Base-by-base conservation (phyloP, 2,888 invertebrate species). In the Dynastes tityus region DNA sequence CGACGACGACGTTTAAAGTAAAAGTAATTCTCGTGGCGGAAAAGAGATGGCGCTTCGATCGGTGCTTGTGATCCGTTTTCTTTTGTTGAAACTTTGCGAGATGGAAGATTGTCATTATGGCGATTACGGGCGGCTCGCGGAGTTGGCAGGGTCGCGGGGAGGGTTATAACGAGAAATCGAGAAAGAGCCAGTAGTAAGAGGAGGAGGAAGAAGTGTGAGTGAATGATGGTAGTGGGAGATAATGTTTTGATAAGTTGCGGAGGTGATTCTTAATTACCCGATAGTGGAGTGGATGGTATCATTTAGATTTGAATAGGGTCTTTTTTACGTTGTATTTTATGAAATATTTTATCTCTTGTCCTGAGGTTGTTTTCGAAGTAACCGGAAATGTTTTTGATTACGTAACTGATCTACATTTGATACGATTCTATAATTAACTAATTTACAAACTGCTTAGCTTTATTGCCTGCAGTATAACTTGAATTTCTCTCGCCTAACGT, bases 71-170 rank as follows among this genome's bases (percentile, higher is more conserved):
- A 58, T 58, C 73, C 73, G 73, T 73, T 73, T 73, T 58, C 61
- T 73, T 70, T 73, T 73, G 73, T 73, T 29, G 73, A 58, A 73
- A 73, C 40, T 73, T 73, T 58, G 61, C 73, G 73, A 73, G 73
- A 73, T 61, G 58, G 73, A 73, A 73, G 73, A 73, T 73, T 73
- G 61, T 73, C 73, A 73, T 73, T 73, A 73, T 73, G 73, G 73
- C 58, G 73, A 73, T 73, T 73, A 73, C 51, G 68, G 68, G 51
- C 68, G 27, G 68, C 51, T 37, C 40, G 37, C 8, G 65, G 37
- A 9, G 65, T 63, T 22, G 32, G 40, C 37, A 4, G n/a, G n/a
- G 40, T 2, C 3, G 9, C 9, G 40, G 64, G 49, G 37, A 49
- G 13, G 68, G n/a, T 58, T 22, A 13, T 45, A 49, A 49, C 27